Base-by-base conservation (phyloP, 2,888 invertebrate species). In the Leptogaster cylindrica region DNA sequence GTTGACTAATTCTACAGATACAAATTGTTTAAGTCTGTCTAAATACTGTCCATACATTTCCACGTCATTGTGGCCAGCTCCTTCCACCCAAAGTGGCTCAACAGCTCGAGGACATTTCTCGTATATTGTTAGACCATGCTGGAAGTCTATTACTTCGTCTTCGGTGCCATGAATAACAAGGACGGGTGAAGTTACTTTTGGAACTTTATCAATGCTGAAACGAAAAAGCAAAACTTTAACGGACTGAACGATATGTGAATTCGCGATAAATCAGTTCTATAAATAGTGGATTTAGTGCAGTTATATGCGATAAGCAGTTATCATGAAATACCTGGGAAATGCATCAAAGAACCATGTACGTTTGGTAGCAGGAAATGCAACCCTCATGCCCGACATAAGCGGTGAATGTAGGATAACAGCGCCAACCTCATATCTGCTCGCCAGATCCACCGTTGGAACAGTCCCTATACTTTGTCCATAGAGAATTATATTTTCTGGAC, bases 391-490 rank as follows among this genome's bases (percentile, higher is more conserved):
- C 66, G 95, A 95, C 91, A 94, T 94, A 64, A 97, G 86, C 18
- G 96, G 95, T 65, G 95, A 95, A 82, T 97, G 96, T 64, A 97
- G 86, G 76, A 97, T 91, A 72, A 96, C 94, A 73, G 92, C 95
- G 73, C 92, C 94, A 71, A 94, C 93, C 83, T 91, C 90, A 78
- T 90, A 91, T 73, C 92, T 86, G 41, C 93, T 90, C 51, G 96
- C 96, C 75, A 96, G 84, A 82, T 96, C 95, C 71, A 96, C 92
- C 18, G 95, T 95, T 67, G 96, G 96, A 74, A 96, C 96, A 39
- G 96, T 95, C 67, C 96, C 96, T 78, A 97, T 96, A 80, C 94
- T 94, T 82, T 96, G 96, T 44, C 97, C 97, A 82, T 97, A 97
- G 46, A 97, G 84, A 77, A 97, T 95, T 70, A 97, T 92, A 79